These are phyloP conservation scores for Pollimyrus isidori DNA, from an alignment of 2,113 vertebrate species.

Conservation along the genomic window DNA sequence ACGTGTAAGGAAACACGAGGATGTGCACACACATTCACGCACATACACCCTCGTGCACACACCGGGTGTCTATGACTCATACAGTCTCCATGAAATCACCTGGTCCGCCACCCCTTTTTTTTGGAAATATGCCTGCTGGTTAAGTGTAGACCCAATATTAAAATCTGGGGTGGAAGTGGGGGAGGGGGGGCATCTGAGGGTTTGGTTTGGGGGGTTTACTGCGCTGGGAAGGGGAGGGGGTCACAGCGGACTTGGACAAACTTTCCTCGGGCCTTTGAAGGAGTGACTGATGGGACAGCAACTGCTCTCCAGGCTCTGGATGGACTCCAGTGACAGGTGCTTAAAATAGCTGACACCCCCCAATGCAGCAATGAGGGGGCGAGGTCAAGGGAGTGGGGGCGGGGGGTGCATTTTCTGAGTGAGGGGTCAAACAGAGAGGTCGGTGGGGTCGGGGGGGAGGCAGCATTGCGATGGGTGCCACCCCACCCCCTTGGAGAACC, in stretches of 20 bases:
- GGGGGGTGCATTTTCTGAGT: neutral
- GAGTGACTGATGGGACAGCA: conserved; percentile 58
- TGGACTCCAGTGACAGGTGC: conserved; percentile 50
- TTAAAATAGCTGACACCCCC: conserved; percentile 52
- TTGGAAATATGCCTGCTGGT: neutral
- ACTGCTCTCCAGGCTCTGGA: conserved; percentile 49
- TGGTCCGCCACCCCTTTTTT: neutral
- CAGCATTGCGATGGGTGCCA: neutral
- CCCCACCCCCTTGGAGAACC: neutral
- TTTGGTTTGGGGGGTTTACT: neutral
- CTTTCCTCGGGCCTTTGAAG: neutral
- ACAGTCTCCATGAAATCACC: neutral
- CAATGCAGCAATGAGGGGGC: neutral
- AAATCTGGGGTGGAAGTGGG: neutral
- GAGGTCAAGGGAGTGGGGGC: conserved; percentile 1
- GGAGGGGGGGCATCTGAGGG: neutral
- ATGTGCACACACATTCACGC: neutral
- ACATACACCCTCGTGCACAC: neutral
- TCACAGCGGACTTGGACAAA: conserved; percentile 14
- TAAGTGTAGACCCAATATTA: neutral
- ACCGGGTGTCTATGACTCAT: neutral
- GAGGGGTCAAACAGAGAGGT: neutral
- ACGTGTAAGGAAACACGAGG: neutral
- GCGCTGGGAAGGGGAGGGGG: too few relatives aligned
- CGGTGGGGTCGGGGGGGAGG: neutral